Conservation (phyloP, 2,113 vertebrate species). For the Pyxicephalus adspersus region DNA sequence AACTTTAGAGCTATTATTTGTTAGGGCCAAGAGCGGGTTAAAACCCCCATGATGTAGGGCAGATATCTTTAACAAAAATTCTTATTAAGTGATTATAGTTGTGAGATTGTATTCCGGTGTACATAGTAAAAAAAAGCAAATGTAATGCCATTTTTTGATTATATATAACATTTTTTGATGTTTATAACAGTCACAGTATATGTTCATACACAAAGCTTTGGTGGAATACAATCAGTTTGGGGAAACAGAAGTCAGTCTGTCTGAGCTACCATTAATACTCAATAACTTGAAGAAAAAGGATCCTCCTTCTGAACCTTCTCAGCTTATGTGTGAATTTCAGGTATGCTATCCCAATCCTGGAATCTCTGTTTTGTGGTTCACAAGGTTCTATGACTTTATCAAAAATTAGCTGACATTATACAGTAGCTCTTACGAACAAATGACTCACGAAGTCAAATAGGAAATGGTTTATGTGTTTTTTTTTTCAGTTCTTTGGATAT, state of each 20-base stretch:
- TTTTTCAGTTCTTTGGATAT: too few relatives aligned
- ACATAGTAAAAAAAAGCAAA: too few relatives aligned
- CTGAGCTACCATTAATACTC: constrained; percentile 80
- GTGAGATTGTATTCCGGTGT: too few relatives aligned
- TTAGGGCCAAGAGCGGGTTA: too few relatives aligned
- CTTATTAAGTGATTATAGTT: too few relatives aligned
- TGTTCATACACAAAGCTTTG: constrained; percentile 93
- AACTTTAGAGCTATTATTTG: too few relatives aligned
- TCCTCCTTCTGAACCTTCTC: constrained; percentile 71
- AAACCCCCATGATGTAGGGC: too few relatives aligned
- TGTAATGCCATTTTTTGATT: not conserved
- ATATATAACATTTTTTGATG: not conserved
- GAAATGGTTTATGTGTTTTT: too few relatives aligned
- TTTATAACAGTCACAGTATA: constrained; percentile 86
- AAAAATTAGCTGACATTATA: not conserved
- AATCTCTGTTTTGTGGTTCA: not conserved
- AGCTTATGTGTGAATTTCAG: constrained; percentile 89
- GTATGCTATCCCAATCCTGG: constrained; percentile 64
- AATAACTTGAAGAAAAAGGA: constrained; percentile 76
- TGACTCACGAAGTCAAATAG: too few relatives aligned
- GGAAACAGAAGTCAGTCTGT: constrained; percentile 86
- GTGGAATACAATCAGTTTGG: constrained; percentile 94
- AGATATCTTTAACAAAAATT: too few relatives aligned
- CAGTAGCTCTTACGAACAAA: too few relatives aligned
- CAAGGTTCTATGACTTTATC: not conserved